A percentile compares a stretch with the other conserved stretches of the same genome.
Conservation (phyloP, 2,797 vertebrate genomes). For the Echiichthys vipera region DNA sequence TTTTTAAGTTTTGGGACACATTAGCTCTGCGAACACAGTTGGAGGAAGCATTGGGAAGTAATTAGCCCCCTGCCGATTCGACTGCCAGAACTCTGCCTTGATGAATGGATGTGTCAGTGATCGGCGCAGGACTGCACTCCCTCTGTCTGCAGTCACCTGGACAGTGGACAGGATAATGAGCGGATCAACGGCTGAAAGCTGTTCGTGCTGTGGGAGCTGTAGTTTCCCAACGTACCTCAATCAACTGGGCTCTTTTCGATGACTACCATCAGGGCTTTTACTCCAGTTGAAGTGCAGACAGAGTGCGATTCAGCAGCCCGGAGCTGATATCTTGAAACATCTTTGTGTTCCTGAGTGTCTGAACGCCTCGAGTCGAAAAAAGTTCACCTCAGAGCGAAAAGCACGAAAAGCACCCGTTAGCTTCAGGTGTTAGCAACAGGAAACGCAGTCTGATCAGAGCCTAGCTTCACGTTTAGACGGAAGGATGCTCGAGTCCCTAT, state of each 20-base stretch:
- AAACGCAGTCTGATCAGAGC: too few relatives aligned
- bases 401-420: too few relatives aligned
- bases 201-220: neutral
- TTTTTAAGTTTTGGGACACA: constrained; percentile 4
- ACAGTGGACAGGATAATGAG: neutral
- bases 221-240: neutral
- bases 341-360: too few relatives aligned
- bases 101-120: constrained; percentile 64
- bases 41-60: constrained; percentile 33
- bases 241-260: neutral
- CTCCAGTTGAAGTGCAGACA: too few relatives aligned
- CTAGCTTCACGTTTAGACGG: too few relatives aligned
- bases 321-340: too few relatives aligned
- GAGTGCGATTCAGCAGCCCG: too few relatives aligned
- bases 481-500: too few relatives aligned
- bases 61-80: constrained; percentile 67
- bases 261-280: neutral
- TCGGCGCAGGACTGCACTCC: constrained; percentile 3
- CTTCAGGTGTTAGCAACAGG: too few relatives aligned
- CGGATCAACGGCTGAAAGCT: neutral
- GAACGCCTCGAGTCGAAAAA: too few relatives aligned
- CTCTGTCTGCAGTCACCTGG: constrained; percentile 18
- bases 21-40: constrained; percentile 31
- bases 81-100: constrained; percentile 35
- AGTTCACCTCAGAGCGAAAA: too few relatives aligned